A percentile compares a stretch with the other conserved stretches of the same genome.
Conservation (phyloP, 1,140 invertebrate species). For the Nymphalis io region DNA sequence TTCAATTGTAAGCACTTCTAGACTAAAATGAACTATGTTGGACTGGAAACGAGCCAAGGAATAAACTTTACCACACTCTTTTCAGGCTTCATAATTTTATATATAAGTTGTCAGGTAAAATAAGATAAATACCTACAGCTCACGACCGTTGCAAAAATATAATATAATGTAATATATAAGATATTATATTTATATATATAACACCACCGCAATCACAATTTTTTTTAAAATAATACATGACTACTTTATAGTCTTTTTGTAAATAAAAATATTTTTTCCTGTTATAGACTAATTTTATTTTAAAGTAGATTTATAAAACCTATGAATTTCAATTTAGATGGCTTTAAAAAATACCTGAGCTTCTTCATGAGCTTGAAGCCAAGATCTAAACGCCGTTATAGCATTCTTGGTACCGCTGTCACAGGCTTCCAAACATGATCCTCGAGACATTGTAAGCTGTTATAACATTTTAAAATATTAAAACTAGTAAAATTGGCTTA, state of each 20-base stretch:
- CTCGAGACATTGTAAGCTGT: slow-evolving; percentile 47
- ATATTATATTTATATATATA: no score
- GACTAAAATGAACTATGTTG: not conserved
- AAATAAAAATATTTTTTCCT: no score
- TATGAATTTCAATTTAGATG: no score
- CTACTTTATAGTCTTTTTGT: no score
- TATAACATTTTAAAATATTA: slow-evolving; percentile 18
- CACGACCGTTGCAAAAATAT: no score
- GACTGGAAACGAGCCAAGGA: not conserved
- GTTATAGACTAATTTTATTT: no score
- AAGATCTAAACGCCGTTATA: slow-evolving; percentile 37
- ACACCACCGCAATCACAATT: no score
- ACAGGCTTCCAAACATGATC: slow-evolving; percentile 15
- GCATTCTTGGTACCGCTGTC: slow-evolving; percentile 31
- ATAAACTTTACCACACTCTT: not conserved
- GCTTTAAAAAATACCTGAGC: slow-evolving; percentile 60
- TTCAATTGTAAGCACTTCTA: not conserved
- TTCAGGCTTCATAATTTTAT: not conserved
- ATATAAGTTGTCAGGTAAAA: slow-evolving; percentile 10
- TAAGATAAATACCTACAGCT: no score
- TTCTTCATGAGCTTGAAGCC: slow-evolving; percentile 57
- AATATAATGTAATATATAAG: no score
- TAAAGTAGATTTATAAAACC: no score
- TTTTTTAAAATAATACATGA: no score
- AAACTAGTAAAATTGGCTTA: no score